Percentiles rank a stretch among this genome's conserved stretches.
These are phyloP conservation scores for Sycobia sp. DNA, from an alignment of 1,140 invertebrate genomes.

Conservation along the genomic window DNA sequence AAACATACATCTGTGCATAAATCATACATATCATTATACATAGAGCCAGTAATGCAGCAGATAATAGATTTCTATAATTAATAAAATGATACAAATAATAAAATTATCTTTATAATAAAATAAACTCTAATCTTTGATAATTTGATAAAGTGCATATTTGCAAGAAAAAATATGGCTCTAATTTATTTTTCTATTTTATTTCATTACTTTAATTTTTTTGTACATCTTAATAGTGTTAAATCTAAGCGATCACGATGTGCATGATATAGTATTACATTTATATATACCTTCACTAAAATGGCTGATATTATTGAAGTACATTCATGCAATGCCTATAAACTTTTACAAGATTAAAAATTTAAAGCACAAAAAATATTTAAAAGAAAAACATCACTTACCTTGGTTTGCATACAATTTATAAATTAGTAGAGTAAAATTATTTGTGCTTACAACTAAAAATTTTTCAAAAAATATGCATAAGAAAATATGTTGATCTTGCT, in stretches of 20 bases:
- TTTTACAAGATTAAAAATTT: slow-evolving; percentile 20
- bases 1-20: slow-evolving; percentile 39
- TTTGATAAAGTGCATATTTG: slow-evolving; percentile 39
- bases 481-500: slow-evolving; percentile 1
- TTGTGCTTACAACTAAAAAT: slow-evolving; percentile 21
- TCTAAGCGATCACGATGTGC: slow-evolving; percentile 16
- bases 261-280: slow-evolving; percentile 16
- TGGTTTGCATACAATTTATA: slow-evolving; percentile 21
- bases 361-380: slow-evolving; percentile 17
- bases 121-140: slow-evolving; percentile 55
- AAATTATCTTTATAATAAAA: slow-evolving; percentile 50
- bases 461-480: slow-evolving; percentile 26
- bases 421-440: slow-evolving; percentile 29
- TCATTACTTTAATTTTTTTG: slow-evolving; percentile 7
- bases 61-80: slow-evolving; percentile 33
- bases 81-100: slow-evolving; percentile 37
- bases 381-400: slow-evolving; percentile 30
- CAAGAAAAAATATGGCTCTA: slow-evolving; percentile 5
- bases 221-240: slow-evolving; percentile 11
- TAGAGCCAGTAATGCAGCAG: slow-evolving; percentile 36
- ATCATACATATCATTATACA: slow-evolving; percentile 35
- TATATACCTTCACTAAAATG: slow-evolving; percentile 26
- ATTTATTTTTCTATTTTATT: slow-evolving; percentile 3
- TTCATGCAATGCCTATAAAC: slow-evolving; percentile 27
- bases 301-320: slow-evolving; percentile 30